phyloP scores from a whole-genome alignment of 2,113 vertebrate genomes.

The Pagrus major region DNA sequence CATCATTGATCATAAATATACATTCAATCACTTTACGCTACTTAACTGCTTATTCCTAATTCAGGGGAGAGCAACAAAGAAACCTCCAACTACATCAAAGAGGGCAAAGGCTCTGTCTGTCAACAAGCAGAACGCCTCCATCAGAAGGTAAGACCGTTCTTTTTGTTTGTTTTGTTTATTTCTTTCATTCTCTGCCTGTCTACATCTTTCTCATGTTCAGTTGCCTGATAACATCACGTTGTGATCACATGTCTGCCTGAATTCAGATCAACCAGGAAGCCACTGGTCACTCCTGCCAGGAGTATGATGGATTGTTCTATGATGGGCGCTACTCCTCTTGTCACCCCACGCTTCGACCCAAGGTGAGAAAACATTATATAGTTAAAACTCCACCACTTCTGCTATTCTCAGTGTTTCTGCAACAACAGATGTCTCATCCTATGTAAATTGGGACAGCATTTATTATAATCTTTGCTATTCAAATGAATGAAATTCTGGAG shows the following conservation, averaged over 20 bases:
- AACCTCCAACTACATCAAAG: constrained; percentile 79
- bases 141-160: constrained; percentile 71
- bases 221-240: neutral
- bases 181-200: too few species aligned
- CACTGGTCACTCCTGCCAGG: constrained; percentile 80
- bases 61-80: constrained; percentile 75
- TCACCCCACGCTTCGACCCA: constrained; percentile 85
- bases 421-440: neutral
- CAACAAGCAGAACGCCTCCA: constrained; percentile 70
- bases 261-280: constrained; percentile 79
- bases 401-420: neutral
- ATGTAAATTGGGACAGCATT: neutral
- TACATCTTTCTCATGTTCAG: neutral
- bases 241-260: neutral
- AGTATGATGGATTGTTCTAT: constrained; percentile 78
- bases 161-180: too few species aligned
- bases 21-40: neutral
- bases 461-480: neutral
- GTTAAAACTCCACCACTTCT: too few species aligned
- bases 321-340: constrained; percentile 82
- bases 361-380: constrained; percentile 63
- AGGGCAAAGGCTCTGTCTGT: constrained; percentile 72
- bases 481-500: neutral
- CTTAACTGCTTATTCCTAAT: constrained; percentile 26
- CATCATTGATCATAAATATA: neutral